Percentiles rank a stretch among this genome's conserved stretches.
Conservation (phyloP, 2,797 vertebrate genomes). For the Smutsia gigantea region DNA sequence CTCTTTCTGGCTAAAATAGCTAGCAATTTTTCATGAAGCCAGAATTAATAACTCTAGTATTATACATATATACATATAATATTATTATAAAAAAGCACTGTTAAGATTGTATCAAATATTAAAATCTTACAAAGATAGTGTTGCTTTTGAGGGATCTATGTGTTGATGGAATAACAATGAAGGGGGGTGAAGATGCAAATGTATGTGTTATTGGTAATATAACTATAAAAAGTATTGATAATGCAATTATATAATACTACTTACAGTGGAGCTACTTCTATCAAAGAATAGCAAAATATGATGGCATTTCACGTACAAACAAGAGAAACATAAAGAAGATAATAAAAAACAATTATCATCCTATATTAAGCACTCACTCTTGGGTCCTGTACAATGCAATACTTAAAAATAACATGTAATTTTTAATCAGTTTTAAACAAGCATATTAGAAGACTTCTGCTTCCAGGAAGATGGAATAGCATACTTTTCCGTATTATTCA, state of each 20-base stretch:
- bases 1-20: not conserved
- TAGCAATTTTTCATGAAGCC: not conserved
- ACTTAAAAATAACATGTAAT: not conserved
- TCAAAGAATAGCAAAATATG: not conserved
- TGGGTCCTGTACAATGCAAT: not conserved
- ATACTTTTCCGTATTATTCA: not conserved
- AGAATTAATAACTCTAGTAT: not conserved
- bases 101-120: not conserved
- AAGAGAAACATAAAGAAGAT: not conserved
- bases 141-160: not conserved
- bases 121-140: not conserved
- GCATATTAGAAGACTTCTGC: not conserved
- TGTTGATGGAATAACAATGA: not conserved
- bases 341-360: not conserved
- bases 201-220: not conserved
- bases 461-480: not conserved
- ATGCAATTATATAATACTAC: not conserved
- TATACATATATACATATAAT: not conserved
- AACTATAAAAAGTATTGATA: not conserved
- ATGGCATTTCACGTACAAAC: not conserved
- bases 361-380: not conserved
- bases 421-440: not conserved
- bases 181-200: not conserved
- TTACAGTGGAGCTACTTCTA: not conserved
- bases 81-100: not conserved